Percentiles rank a stretch among this genome's conserved stretches.
phyloP scores from a whole-genome alignment of 2,888 invertebrate genomes.

The Phorcus lineatus region DNA sequence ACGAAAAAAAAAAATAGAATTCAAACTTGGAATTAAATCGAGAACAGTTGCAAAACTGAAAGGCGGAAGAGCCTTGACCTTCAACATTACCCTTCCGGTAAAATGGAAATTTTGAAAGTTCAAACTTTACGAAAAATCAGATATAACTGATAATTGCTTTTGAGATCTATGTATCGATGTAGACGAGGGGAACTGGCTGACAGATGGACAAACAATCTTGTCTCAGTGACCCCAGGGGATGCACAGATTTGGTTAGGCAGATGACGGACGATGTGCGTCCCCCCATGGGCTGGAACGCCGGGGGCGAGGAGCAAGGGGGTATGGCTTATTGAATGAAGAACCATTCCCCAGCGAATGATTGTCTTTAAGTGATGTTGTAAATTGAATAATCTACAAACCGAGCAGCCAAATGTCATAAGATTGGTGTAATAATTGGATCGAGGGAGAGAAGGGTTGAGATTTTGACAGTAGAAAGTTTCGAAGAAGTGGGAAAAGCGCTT shows the following conservation, averaged over 20 bases:
- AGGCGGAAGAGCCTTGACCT: too few relatives aligned
- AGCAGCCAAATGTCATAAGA: conserved; percentile 45
- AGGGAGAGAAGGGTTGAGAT: conserved; percentile 10
- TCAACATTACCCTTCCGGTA: too few relatives aligned
- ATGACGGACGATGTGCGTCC: conserved; percentile 4
- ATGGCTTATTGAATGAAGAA: conserved; percentile 20
- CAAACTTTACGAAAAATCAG: too few relatives aligned
- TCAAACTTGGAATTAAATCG: too few relatives aligned
- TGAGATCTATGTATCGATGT: too few relatives aligned
- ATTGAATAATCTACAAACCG: conserved; percentile 44
- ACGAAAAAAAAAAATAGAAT: too few relatives aligned
- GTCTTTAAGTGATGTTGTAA: conserved; percentile 29
- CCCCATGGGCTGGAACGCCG: conserved; percentile 1
- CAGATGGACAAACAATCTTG: conserved; percentile 9
- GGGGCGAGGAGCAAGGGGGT: background rate
- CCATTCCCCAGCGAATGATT: conserved; percentile 11
- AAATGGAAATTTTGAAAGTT: too few relatives aligned
- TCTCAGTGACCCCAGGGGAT: background rate
- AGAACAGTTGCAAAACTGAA: too few relatives aligned
- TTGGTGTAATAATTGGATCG: conserved; percentile 36
- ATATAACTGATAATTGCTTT: too few relatives aligned
- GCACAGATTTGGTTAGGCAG: conserved; percentile 28
- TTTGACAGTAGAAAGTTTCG: background rate
- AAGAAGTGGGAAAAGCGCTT: background rate
- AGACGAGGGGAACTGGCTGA: background rate